Conservation (phyloP, 2,797 vertebrate species). For the Ceryle rudis region DNA sequence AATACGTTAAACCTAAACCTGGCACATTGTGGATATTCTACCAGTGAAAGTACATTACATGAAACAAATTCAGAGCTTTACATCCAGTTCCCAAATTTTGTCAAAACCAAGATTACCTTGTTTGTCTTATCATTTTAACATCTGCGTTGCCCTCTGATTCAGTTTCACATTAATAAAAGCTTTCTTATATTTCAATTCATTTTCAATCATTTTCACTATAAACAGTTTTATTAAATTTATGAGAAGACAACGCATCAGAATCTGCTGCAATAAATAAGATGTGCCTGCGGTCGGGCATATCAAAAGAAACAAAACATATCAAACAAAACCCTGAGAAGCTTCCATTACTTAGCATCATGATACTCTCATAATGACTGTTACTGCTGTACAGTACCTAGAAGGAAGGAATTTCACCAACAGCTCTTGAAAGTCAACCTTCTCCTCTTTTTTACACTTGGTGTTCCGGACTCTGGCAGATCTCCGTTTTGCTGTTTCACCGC, state of each 20-base stretch:
- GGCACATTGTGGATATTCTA: neutral
- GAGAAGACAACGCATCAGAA: neutral
- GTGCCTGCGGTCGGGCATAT: neutral
- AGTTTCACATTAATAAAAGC: neutral
- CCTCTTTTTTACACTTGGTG: slow-evolving; percentile 98
- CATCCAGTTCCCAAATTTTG: neutral
- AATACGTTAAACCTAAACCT: neutral
- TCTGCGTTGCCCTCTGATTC: neutral
- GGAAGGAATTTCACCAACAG: slow-evolving; percentile 95
- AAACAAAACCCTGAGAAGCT: neutral
- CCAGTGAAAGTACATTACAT: neutral
- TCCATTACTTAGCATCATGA: neutral
- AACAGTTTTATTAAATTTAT: neutral
- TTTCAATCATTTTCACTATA: neutral
- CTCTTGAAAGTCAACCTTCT: slow-evolving; percentile 98
- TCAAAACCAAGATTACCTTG: neutral
- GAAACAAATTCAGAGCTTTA: neutral
- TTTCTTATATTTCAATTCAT: neutral
- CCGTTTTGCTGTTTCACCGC: slow-evolving; percentile 92
- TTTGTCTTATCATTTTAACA: neutral
- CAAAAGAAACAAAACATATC: neutral
- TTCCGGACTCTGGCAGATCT: slow-evolving; percentile 96
- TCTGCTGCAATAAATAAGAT: neutral
- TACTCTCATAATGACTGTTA: neutral
- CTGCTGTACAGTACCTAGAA: slow-evolving; percentile 83